These are phyloP conservation scores for Eristalis tenax DNA, from an alignment of 2,888 invertebrate species.

Conservation along the genomic window DNA sequence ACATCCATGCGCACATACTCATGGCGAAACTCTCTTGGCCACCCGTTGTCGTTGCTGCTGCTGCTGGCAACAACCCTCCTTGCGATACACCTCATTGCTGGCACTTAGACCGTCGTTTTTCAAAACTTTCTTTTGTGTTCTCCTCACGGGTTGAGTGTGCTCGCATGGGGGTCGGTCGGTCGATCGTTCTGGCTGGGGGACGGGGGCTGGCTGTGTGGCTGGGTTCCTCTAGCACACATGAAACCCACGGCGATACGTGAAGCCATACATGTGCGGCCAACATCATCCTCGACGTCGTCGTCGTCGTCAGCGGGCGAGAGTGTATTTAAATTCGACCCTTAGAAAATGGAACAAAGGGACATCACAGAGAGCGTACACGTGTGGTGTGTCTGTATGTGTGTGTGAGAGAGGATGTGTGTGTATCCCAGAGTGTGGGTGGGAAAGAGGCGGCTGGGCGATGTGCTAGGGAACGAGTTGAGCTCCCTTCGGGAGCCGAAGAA, in stretches of 20 bases:
- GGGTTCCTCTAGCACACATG: conserved; percentile 38
- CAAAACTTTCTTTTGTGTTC: conserved; percentile 71
- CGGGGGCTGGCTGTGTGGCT: conserved; percentile 70
- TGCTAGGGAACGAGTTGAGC: conserved; percentile 25
- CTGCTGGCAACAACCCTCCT: conserved; percentile 48
- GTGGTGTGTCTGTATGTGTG: conserved; percentile 34
- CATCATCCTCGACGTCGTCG: conserved; percentile 73
- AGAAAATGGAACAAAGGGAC: conserved; percentile 71
- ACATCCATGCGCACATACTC: neutral
- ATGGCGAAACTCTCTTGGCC: conserved; percentile 34
- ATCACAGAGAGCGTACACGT: conserved; percentile 43
- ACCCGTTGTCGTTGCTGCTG: conserved; percentile 48
- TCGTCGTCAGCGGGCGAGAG: conserved; percentile 72
- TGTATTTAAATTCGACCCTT: conserved; percentile 75
- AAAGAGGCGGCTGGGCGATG: conserved; percentile 41
- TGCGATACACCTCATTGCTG: conserved; percentile 71
- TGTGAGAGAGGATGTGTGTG: conserved; percentile 25
- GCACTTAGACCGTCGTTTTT: conserved; percentile 73
- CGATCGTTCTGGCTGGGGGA: neutral
- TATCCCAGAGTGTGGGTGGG: too few relatives aligned
- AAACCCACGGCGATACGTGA: conserved; percentile 64
- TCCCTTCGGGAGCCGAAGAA: conserved; percentile 63
- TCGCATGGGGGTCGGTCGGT: conserved; percentile 17
- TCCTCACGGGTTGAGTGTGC: conserved; percentile 30
- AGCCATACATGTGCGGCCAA: conserved; percentile 65